Base-by-base conservation (phyloP, 1,140 invertebrate genomes). In the Microvelia longipes region DNA sequence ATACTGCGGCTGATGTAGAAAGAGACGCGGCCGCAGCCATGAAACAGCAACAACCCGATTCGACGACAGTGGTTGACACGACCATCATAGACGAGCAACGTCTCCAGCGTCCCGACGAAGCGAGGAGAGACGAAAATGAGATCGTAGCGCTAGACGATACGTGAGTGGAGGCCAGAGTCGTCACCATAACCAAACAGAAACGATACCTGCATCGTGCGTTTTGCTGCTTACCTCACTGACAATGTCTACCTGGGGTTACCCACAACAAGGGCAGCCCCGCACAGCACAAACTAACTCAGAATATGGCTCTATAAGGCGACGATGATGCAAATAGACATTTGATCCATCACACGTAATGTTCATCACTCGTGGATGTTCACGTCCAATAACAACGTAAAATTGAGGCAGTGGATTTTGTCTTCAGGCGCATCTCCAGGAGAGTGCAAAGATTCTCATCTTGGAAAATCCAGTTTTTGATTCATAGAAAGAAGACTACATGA, bases 1-100 rank as follows among this genome's bases (percentile, higher is more conserved):
- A 86, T 74, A 68, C 77, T 0, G 77, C 79, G 15, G 71, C 76
- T 13, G 77, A 81, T 64, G 73, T 81, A 0, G 80, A 80, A 74
- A 76, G 80, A 67, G 76, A 76, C 2, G 69, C 30, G 2, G 50
- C 69, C 50, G 61, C 69, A 50, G 69, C 29, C 19, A 1, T 77
- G 73, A 63, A 75, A 75, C 70, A 77, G 74, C 29, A 79, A 74
- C 79, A 75, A 74, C 70, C 77, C 74, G 29, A 79, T 73, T 79
- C 81, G 76, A 80, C 77, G 75, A 69, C 19, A 11, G 15, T 66
- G 26, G 28, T 19, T 2, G 28, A 35, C 26, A 27, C 28, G 27
- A 29, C 28, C 60, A 27, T 24, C 2, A 19, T 24, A 29, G 60
- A 63, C 29, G 26, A 13, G 24, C 65, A n/a, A 5, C 80, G 78